phyloP scores from a whole-genome alignment of 2,888 invertebrate species.

The Drosophila paramelanica region DNA sequence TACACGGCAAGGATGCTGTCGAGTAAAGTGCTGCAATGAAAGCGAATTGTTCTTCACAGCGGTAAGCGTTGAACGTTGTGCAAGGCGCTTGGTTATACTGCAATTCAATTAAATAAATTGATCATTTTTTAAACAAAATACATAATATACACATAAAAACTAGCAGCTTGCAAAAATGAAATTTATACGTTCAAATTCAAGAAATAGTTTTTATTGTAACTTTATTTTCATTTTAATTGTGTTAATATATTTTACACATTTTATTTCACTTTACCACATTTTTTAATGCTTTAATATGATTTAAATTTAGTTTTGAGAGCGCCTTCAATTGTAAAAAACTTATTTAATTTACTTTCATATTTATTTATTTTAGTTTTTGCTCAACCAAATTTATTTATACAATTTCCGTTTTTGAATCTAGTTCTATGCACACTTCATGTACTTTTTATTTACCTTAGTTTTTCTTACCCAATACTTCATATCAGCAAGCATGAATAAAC shows the following conservation, averaged over 20 bases:
- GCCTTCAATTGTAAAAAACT: too few relatives aligned
- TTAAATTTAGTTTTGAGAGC: too few relatives aligned
- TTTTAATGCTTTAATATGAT: too few relatives aligned
- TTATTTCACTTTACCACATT: too few relatives aligned
- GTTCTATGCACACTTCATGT: background rate
- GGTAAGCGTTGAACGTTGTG: background rate
- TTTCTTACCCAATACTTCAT: constrained; percentile 37
- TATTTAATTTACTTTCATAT: too few relatives aligned
- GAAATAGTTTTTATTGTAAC: too few relatives aligned
- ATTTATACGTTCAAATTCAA: too few relatives aligned
- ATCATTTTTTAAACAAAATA: background rate
- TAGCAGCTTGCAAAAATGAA: background rate
- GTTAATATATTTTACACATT: too few relatives aligned
- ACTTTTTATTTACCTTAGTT: constrained; percentile 1
- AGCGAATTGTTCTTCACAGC: constrained; percentile 2
- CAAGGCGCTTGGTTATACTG: background rate
- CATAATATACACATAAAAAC: too few relatives aligned
- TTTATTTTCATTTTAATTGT: background rate
- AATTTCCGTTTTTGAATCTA: too few relatives aligned
- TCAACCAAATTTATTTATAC: background rate
- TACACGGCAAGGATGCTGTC: constrained; percentile 29
- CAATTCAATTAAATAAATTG: constrained; percentile 1
- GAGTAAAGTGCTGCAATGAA: constrained; percentile 8
- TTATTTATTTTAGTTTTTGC: too few relatives aligned
- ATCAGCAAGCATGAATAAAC: constrained; percentile 24